Evolutionary conservation across 2,113 vertebrate genomes (phyloP).

Genomic region (Emydocephalus ijimae): DNA sequence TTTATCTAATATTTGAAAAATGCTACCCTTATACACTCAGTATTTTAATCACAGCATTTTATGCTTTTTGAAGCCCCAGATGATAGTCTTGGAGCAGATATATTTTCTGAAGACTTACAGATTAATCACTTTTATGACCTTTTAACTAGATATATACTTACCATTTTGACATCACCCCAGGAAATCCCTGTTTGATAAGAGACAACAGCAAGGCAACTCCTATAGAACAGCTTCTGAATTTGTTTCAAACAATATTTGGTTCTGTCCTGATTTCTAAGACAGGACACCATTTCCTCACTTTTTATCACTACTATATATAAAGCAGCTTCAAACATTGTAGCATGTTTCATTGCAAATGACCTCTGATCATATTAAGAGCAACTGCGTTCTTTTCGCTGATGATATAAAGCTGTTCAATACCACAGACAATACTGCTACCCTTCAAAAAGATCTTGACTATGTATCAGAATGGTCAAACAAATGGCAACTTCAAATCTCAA

Average conservation of each 20-base stretch:
- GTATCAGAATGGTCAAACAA: no score
- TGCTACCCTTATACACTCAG: rapidly evolving
- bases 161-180: conserved; percentile 11
- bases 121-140: background rate
- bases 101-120: background rate
- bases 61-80: background rate
- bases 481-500: no score
- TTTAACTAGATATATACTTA: background rate
- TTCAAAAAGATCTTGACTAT: no score
- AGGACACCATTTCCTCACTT: background rate
- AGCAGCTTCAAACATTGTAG: background rate
- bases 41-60: background rate
- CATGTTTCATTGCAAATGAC: background rate
- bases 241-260: conserved; percentile 20
- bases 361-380: no score
- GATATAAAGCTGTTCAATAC: no score
- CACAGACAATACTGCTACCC: no score
- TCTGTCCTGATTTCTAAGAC: conserved; percentile 10
- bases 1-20: background rate
- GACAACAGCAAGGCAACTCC: background rate
- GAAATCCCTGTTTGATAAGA: background rate
- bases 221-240: background rate
- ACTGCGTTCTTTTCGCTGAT: no score
- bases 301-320: conserved; percentile 5
- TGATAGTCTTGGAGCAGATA: background rate